Evolutionary conservation across 1,140 invertebrate genomes (phyloP), one percentile per base, ranked within the genome.

Genomic region (Ceratina calcarata): DNA sequence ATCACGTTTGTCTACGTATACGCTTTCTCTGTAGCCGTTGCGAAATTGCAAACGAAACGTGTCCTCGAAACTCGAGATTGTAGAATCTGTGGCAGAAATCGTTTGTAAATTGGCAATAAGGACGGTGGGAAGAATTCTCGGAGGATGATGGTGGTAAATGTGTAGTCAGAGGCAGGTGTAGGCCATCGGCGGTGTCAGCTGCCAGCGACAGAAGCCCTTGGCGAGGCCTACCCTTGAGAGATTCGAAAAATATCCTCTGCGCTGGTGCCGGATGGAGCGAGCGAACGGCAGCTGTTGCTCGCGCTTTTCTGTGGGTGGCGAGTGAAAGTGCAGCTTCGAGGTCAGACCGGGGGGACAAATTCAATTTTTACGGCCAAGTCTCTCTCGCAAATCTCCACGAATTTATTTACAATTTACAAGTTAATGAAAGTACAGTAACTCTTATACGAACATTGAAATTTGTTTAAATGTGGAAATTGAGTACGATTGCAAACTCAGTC

Each of bases 101-200:
- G 37, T 45, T 45, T 45, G 37, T 45, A 10, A 45, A 45, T 45
- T 45, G 37, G 37, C 37, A 18, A 3, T 22, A 15, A 13, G 37
- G n/a, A 20, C 22, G 49, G 20, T 2, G 37, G 37, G 8, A 45
- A 37, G 64, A 75, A 71, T 69, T 71, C 65, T 60, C 32, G 66
- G 10, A 66, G 24, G 37, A 62, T n/a, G 61, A 24, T 45, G 53
- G 72, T 71, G 84, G 69, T 61, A 77, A 88, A 86, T 77, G 10
- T 45, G 37, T 45, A 45, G 37, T 45, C 37, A 10, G 37, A 45
- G 76, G 83, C 87, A 88, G 87, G 87, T 88, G 87, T 83, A 88
- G 65, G 66, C 61, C 83, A 80, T 88, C 83, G 82, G 77, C 76
- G 61, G 71, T 67, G 77, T 61, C 78, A 88, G 87, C 85, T 88